Conservation (phyloP, 2,888 invertebrate genomes). For the Branchellion lobata region DNA sequence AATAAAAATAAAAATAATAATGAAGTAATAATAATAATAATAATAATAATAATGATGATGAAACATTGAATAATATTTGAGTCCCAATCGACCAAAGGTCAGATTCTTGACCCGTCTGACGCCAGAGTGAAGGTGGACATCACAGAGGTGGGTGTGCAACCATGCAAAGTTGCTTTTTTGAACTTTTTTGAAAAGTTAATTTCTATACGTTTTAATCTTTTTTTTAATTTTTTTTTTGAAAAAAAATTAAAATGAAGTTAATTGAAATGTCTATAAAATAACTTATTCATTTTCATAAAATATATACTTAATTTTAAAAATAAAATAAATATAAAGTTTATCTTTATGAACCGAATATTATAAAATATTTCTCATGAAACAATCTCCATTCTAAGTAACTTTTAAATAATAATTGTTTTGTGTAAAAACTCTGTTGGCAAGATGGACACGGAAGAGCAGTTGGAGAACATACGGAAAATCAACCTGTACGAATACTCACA, state of each 20-base stretch:
- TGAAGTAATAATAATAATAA: background rate
- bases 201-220: no score
- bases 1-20: background rate
- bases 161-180: no score
- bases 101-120: slow-evolving; percentile 92
- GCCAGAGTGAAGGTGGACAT: slow-evolving; percentile 88
- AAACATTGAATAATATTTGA: background rate
- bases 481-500: slow-evolving; percentile 89
- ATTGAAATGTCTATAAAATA: background rate
- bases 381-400: no score
- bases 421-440: slow-evolving; percentile 53
- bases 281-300: background rate
- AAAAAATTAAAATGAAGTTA: no score
- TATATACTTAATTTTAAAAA: no score
- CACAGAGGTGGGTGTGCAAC: slow-evolving; percentile 73
- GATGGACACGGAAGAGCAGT: slow-evolving; percentile 81
- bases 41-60: background rate
- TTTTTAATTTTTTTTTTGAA: no score
- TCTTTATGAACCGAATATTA: no score
- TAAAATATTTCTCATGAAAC: no score
- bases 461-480: slow-evolving; percentile 84
- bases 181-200: no score
- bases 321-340: no score
- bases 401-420: no score
- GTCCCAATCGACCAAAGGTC: no score